Evolutionary conservation across 1,140 invertebrate species (phyloP).

Genomic region (Muscidifurax raptorellus): DNA sequence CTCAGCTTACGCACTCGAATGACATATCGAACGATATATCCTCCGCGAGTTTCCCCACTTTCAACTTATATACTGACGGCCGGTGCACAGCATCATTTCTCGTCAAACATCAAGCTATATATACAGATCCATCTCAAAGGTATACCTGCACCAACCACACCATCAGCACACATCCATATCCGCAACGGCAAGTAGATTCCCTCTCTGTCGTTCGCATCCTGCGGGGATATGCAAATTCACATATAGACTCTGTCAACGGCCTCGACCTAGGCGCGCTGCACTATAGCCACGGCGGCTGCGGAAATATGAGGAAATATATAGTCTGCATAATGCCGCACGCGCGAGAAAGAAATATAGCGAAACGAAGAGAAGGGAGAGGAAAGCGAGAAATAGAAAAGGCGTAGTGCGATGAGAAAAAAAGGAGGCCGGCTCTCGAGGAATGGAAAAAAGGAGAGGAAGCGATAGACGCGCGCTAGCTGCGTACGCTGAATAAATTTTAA

Average conservation of each 20-base stretch:
- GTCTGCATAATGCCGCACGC: not conserved
- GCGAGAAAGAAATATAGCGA: conserved; percentile 6
- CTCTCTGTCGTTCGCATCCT: not conserved
- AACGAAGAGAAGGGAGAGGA: not conserved
- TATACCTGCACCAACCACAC: not conserved
- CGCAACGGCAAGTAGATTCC: not conserved
- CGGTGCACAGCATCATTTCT: conserved; percentile 1
- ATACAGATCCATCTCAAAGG: not conserved
- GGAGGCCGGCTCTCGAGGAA: not conserved
- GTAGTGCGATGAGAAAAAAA: not conserved
- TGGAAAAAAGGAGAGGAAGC: not conserved
- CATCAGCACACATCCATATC: not conserved
- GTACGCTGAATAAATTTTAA: conserved; percentile 38
- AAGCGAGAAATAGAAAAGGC: conserved; percentile 33
- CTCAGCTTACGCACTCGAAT: too few species aligned
- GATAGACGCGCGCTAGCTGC: conserved; percentile 7
- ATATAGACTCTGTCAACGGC: conserved; percentile 19
- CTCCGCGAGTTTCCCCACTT: not conserved
- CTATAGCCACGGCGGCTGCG: not conserved
- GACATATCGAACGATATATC: not conserved
- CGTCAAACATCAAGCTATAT: conserved; percentile 13
- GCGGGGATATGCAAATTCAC: not conserved
- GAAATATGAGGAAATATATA: conserved; percentile 12
- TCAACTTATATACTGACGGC: not conserved
- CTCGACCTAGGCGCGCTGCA: conserved; percentile 16